Evolutionary conservation across 2,113 vertebrate genomes (phyloP), one percentile per base, ranked within the genome.

Genomic region (Leptobrachium ailaonicum): DNA sequence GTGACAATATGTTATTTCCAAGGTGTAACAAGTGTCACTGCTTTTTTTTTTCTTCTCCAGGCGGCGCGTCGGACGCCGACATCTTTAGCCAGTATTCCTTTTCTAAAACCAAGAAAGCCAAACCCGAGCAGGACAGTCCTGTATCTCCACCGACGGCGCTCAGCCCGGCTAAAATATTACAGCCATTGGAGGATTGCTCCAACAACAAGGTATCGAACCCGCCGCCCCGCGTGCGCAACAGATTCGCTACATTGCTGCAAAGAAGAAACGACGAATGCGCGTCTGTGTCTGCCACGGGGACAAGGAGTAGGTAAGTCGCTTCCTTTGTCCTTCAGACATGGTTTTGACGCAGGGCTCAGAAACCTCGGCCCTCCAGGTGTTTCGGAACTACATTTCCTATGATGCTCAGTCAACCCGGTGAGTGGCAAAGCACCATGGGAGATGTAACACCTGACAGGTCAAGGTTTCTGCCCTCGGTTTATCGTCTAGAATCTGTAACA

Each of bases 81-180:
- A 83, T 98, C n/a, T 83, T 99, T 79, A 89, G 83, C 72, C 96
- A 96, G 78, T 99, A 99, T 85, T 92, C 91, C 0, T 83, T 88
- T 82, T 88, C 91, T 62, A 85, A 79, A 69, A 72, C 84, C 41
- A 99, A 99, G 90, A 93, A 94, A 83, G 40, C 76, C 45, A 94
- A 87, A 82, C 72, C 85, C 67, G 89, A 89, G 2, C 73, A 41
- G 66, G 68, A 77, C 69, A 41, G 47, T 1, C 32, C 20, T 77
- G 42, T 78, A 71, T 66, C 14, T 45, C 40, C 71, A 2, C 75
- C 56, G 8, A 80, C 71, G 43, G 32, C 2, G 43, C 0, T 60
- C 64, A 80, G 82, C 41, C 80, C 83, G 83, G 12, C 64, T n/a
- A 50, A 82, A 60, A 62, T 41, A 4, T 8, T 66, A 44, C 79